A percentile compares a stretch with the other conserved stretches of the same genome.
Conservation (phyloP, 2,113 vertebrate genomes). For the Nanorana parkeri region DNA sequence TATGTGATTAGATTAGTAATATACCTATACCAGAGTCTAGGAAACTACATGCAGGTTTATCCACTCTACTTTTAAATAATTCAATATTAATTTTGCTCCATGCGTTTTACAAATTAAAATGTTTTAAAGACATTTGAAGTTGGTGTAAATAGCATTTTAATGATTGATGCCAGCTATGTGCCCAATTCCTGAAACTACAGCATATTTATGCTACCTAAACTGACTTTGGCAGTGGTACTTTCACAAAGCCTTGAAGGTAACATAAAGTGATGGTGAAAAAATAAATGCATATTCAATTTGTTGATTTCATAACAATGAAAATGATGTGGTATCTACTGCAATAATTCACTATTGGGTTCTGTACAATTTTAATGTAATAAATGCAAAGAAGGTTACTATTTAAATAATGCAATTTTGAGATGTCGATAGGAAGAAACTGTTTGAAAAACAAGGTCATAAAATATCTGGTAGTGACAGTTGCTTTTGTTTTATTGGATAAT, state of each 20-base stretch:
- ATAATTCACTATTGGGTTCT: conserved; percentile 60
- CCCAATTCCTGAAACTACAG: background rate
- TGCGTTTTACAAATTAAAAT: no score
- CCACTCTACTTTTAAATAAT: no score
- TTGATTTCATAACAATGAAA: conserved; percentile 27
- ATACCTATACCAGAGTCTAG: no score
- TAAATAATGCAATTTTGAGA: conserved; percentile 61
- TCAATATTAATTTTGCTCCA: no score
- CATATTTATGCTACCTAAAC: background rate
- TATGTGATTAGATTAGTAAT: no score
- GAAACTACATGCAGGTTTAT: no score
- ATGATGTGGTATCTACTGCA: conserved; percentile 57
- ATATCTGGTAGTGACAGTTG: conserved; percentile 47
- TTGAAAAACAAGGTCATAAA: conserved; percentile 53
- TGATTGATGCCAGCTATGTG: no score
- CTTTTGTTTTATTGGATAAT: conserved; percentile 54
- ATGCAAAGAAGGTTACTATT: conserved; percentile 62
- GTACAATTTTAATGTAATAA: conserved; percentile 66
- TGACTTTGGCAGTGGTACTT: background rate
- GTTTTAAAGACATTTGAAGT: no score
- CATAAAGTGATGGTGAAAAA: background rate
- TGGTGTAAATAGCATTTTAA: no score
- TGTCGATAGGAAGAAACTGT: conserved; percentile 57
- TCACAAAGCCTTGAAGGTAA: background rate
- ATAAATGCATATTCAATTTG: background rate